Base-by-base conservation (phyloP, 2,888 invertebrate genomes). In the Mesoligia furuncula region DNA sequence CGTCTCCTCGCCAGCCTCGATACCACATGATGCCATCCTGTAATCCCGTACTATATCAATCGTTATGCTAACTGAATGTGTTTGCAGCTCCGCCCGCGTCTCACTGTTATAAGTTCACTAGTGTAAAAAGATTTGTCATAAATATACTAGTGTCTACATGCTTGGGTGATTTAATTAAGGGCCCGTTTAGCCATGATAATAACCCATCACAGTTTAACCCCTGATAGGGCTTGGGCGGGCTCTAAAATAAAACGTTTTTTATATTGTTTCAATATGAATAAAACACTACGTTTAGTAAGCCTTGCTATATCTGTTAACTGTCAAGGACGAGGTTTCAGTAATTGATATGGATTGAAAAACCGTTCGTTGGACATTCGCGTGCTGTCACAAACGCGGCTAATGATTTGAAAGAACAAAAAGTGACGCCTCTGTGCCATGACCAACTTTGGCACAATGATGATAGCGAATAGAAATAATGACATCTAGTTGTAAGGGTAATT, bases 1-100 rank as follows among this genome's bases (percentile, higher is more conserved):
- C 93, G 90, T 93, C 92, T 93, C 91, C 93, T 90, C 90, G 88
- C 90, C 89, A 91, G 89, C 85, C 89, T 90, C 91, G 87, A 92
- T 91, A 90, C 89, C 88, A 86, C 88, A 90, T 91, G 89, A 90
- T 90, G 90, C 89, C 90, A 90, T 91, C 92, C 91, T 90, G 87
- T 92, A 90, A 93, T 92, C 92, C 91, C 87, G 85, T 85, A 84
- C 79, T 89, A 88, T 85, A 90, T 90, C 90, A 87, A 89, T 90
- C 82, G 85, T 89, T 86, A 80, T 86, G 78, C 68, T 85, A 80
- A 79, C 81, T 64, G 27, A 81, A 68, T 73, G 61, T 75, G 67
- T 81, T 82, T 24, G 75, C 78, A 71, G 75, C 73, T 73, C 68
- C 70, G 54, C 68, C 73, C 54, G 65, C 51, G 61, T 77, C 67